These are phyloP conservation scores for Geococcyx californianus DNA, from an alignment of 2,113 vertebrate species.

Conservation along the genomic window DNA sequence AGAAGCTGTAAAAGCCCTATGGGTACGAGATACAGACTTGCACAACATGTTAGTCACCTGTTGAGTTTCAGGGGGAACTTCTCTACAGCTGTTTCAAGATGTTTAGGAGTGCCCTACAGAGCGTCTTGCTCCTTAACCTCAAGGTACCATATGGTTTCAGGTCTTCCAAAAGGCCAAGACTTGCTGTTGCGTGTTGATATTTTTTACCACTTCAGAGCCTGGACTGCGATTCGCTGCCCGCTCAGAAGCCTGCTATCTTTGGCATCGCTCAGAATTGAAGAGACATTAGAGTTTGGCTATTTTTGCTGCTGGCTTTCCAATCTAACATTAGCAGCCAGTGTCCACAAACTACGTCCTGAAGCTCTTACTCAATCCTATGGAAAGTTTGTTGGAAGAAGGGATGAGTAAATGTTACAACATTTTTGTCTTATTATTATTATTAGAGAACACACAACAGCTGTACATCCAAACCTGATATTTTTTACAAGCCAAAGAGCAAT, in stretches of 20 bases:
- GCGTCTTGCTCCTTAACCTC: not conserved
- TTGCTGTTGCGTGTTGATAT: not conserved
- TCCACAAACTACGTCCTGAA: slow-evolving; percentile 27
- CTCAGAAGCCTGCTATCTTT: slow-evolving; percentile 30
- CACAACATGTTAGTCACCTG: not conserved
- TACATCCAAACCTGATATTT: slow-evolving; percentile 35
- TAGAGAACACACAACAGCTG: slow-evolving; percentile 52
- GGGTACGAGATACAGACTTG: not conserved
- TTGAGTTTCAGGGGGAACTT: not conserved
- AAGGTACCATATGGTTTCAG: not conserved
- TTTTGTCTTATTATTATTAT: slow-evolving; percentile 9
- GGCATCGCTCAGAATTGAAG: not conserved
- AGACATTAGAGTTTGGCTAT: not conserved
- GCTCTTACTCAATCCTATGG: slow-evolving; percentile 45
- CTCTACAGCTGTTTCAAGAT: not conserved
- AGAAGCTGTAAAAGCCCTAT: not conserved
- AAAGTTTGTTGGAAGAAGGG: slow-evolving; percentile 42
- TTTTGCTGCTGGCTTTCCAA: slow-evolving; percentile 2
- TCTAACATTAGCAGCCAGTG: not conserved
- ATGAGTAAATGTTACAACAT: slow-evolving; percentile 33
- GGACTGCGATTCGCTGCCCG: not conserved
- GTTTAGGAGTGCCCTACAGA: not conserved
- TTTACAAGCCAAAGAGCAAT: slow-evolving; percentile 25
- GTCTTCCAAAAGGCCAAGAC: not conserved
- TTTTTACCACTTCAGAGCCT: slow-evolving; percentile 2